Conservation (phyloP, 2,888 invertebrate species). For the Gymnosoma rotundatum region DNA sequence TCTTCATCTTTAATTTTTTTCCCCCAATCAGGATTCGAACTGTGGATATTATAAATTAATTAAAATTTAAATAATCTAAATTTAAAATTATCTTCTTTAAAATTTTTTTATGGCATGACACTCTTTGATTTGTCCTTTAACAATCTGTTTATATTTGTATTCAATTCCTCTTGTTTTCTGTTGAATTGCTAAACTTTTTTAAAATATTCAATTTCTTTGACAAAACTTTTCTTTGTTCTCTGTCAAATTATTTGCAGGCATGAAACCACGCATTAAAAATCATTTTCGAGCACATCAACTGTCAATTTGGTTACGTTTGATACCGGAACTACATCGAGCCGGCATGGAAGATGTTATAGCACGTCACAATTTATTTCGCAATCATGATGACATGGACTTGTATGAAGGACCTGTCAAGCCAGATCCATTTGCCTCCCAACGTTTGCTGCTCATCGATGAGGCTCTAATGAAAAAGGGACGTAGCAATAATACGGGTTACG, state of each 20-base stretch:
- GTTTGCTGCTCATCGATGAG: constrained; percentile 80
- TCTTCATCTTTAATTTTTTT: not conserved
- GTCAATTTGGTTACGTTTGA: constrained; percentile 96
- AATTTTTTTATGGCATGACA: no score
- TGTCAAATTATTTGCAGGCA: constrained; percentile 85
- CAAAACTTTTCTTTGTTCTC: not conserved
- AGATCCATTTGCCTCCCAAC: constrained; percentile 86
- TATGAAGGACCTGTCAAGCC: constrained; percentile 95
- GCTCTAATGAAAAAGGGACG: constrained; percentile 80
- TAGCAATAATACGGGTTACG: constrained; percentile 76
- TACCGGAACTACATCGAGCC: constrained; percentile 94
- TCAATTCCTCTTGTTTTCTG: no score
- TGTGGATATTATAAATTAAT: no score
- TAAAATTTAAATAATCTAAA: no score
- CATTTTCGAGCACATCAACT: constrained; percentile 97
- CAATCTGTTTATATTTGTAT: no score
- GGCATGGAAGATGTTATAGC: constrained; percentile 95
- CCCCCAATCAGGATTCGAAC: no score
- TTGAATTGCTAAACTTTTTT: no score
- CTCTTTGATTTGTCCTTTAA: no score
- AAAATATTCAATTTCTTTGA: no score
- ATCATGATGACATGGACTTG: constrained; percentile 93
- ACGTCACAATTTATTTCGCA: constrained; percentile 93
- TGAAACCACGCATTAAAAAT: constrained; percentile 94
- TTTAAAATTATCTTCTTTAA: no score